Evolutionary conservation across 2,113 vertebrate species (phyloP).

Genomic region (Lepisosteus oculatus): DNA sequence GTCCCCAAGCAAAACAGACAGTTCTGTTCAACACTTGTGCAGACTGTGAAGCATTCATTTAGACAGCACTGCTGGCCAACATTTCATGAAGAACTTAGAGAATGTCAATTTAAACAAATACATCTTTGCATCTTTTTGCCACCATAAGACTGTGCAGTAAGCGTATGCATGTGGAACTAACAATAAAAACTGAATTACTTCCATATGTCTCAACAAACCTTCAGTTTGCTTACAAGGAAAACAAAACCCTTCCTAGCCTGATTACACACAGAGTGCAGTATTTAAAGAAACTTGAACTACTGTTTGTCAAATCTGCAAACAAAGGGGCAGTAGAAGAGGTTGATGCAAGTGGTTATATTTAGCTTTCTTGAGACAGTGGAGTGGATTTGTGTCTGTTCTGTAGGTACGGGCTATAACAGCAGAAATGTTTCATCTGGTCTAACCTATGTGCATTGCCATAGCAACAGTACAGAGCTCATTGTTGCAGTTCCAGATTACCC

Average conservation of each 20-base stretch:
- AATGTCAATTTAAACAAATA: too few species aligned
- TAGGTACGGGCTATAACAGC: slow-evolving; percentile 29
- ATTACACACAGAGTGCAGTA: background rate
- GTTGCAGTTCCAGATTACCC: slow-evolving; percentile 47
- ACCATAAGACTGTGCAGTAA: background rate
- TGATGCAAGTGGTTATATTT: background rate
- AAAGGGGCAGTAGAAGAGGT: background rate
- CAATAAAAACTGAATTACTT: background rate
- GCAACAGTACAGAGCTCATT: slow-evolving; percentile 52
- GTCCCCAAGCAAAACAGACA: too few species aligned
- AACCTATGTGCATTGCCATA: slow-evolving; percentile 53
- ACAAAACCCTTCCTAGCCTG: background rate
- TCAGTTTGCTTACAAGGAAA: too few species aligned
- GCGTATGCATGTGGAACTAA: background rate
- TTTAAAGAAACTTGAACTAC: background rate
- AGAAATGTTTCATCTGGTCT: slow-evolving; percentile 45
- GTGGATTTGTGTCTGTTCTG: background rate
- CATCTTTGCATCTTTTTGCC: too few species aligned
- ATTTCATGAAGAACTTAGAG: too few species aligned
- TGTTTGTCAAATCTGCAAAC: background rate
- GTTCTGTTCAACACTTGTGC: too few species aligned
- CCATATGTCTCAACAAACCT: background rate
- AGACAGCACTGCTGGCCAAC: too few species aligned
- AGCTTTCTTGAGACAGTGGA: slow-evolving; percentile 9
- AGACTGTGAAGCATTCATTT: too few species aligned